phyloP scores from a whole-genome alignment of 1,140 invertebrate genomes.

The Dendrolimus punctatus region DNA sequence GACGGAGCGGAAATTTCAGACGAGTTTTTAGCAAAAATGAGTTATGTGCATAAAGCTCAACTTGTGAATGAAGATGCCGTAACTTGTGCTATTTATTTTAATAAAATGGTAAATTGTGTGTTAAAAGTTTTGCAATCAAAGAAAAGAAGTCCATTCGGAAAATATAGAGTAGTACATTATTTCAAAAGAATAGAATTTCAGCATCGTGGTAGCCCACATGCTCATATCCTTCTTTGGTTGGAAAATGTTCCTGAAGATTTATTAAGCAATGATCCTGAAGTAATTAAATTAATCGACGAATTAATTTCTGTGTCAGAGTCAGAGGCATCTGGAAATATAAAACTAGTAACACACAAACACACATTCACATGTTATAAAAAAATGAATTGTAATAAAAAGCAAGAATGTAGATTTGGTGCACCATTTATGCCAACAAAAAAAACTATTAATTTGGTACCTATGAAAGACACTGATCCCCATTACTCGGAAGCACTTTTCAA shows the following conservation, averaged over 20 bases:
- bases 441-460: constrained; percentile 14
- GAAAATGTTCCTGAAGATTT: constrained; percentile 14
- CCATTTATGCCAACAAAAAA: constrained; percentile 18
- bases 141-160: constrained; percentile 35
- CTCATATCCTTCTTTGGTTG: constrained; percentile 21
- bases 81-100: constrained; percentile 55
- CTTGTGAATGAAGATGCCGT: constrained; percentile 56
- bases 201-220: constrained; percentile 44
- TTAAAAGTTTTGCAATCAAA: constrained; percentile 25
- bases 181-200: constrained; percentile 62
- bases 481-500: not conserved
- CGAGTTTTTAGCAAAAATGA: constrained; percentile 16
- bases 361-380: constrained; percentile 14
- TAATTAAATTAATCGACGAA: constrained; percentile 7
- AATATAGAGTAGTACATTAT: constrained; percentile 36
- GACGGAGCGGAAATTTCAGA: constrained; percentile 23
- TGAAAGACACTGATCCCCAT: not conserved
- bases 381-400: constrained; percentile 1
- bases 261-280: constrained; percentile 4
- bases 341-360: constrained; percentile 11
- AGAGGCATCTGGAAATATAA: constrained; percentile 14
- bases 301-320: constrained; percentile 12
- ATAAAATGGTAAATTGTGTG: constrained; percentile 26
- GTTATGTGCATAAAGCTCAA: constrained; percentile 27
- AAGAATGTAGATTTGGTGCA: constrained; percentile 20